A percentile compares a stretch with the other conserved stretches of the same genome.
phyloP scores from a whole-genome alignment of 2,113 vertebrate genomes.

The Alligator mississippiensis region DNA sequence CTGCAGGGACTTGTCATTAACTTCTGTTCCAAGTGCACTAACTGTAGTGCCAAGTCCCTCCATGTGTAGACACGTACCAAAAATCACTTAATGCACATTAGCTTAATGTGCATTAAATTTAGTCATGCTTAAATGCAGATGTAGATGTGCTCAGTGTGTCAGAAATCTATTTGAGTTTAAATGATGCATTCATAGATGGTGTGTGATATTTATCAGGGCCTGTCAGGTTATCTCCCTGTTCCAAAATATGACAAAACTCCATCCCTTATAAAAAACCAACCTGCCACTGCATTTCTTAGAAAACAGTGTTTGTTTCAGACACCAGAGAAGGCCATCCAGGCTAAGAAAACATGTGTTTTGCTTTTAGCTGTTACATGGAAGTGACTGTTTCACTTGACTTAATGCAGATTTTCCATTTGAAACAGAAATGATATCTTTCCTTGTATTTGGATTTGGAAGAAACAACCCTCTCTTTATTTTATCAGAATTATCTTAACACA shows the following conservation, averaged over 20 bases:
- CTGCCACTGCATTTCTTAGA: background rate
- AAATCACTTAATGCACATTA: too few relatives aligned
- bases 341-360: background rate
- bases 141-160: background rate
- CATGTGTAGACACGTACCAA: too few relatives aligned
- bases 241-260: background rate
- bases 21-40: too few relatives aligned
- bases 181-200: background rate
- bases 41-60: too few relatives aligned
- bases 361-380: background rate
- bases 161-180: conserved; percentile 1
- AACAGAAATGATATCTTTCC: background rate
- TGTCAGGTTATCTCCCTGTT: conserved; percentile 5
- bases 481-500: background rate
- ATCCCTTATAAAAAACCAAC: background rate
- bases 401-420: background rate
- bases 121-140: too few relatives aligned
- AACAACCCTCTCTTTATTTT: background rate
- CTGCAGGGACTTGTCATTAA: too few relatives aligned
- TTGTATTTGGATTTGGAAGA: background rate
- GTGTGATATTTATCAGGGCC: background rate
- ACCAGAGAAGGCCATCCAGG: background rate
- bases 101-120: too few relatives aligned
- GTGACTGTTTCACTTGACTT: background rate
- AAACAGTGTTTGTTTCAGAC: conserved; percentile 21